These are phyloP conservation scores for Leuctra nigra DNA, from an alignment of 2,888 invertebrate species.

Conservation along the genomic window DNA sequence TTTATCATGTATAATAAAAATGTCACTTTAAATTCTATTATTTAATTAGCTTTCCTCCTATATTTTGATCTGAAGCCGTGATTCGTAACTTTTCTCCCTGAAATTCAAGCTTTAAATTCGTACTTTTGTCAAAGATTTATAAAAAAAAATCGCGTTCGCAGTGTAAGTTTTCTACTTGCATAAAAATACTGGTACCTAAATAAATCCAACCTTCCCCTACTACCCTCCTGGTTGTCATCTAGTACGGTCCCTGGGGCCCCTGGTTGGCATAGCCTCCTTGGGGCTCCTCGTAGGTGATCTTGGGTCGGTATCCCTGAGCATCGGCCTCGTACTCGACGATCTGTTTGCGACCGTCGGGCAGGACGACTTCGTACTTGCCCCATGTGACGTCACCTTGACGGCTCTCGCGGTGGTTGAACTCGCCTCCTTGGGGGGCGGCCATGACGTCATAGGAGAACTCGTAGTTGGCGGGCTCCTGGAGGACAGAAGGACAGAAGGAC, in stretches of 20 bases:
- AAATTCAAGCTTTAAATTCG: no score
- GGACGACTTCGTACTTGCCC: conserved; percentile 40
- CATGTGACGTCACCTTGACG: conserved; percentile 39
- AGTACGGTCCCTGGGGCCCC: conserved; percentile 23
- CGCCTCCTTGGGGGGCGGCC: conserved; percentile 38
- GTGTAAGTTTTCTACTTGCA: no score
- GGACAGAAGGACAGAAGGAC: neutral
- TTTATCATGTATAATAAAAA: no score
- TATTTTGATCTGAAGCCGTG: no score
- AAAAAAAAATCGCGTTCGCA: no score
- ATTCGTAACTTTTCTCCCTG: no score
- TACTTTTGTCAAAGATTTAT: no score
- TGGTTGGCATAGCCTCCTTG: conserved; percentile 4
- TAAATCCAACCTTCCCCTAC: no score
- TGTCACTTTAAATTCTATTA: no score
- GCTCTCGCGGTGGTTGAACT: conserved; percentile 40
- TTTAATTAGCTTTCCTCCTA: no score
- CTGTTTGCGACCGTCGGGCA: conserved; percentile 43
- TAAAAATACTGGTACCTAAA: no score
- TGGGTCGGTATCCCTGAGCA: conserved; percentile 58
- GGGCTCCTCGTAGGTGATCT: conserved; percentile 53
- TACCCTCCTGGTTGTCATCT: no score
- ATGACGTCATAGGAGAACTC: conserved; percentile 39
- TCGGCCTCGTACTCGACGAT: conserved; percentile 65
- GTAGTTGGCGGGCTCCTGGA: conserved; percentile 37